Percentiles rank a stretch among this genome's conserved stretches.
phyloP scores from a whole-genome alignment of 2,888 invertebrate species.

The Galerucella calmariensis region DNA sequence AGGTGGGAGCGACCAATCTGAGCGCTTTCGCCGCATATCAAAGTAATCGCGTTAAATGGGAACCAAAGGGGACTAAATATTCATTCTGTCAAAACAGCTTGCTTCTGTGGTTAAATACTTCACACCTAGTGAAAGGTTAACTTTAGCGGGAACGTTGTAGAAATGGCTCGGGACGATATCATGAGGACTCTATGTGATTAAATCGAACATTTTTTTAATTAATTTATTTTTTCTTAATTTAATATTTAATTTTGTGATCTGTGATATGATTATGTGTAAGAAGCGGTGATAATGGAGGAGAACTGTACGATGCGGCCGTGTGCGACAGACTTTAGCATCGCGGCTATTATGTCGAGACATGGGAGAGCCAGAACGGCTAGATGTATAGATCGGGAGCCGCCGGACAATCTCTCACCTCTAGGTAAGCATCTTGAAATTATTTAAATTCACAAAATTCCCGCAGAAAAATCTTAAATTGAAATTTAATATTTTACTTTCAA shows the following conservation, averaged over 20 bases:
- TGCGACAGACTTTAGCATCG: slow-evolving; percentile 96
- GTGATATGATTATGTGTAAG: slow-evolving; percentile 49
- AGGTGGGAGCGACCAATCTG: slow-evolving; percentile 67
- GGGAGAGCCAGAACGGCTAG: slow-evolving; percentile 71
- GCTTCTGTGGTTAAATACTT: slow-evolving; percentile 57
- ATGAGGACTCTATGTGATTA: slow-evolving; percentile 15
- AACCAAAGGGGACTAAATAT: slow-evolving; percentile 64
- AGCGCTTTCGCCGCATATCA: slow-evolving; percentile 64
- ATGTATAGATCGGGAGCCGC: slow-evolving; percentile 64
- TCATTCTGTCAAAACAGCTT: slow-evolving; percentile 66
- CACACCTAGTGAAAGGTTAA: slow-evolving; percentile 40
- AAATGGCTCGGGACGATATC: slow-evolving; percentile 27
- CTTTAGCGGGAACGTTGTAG: slow-evolving; percentile 23
- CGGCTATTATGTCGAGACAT: slow-evolving; percentile 91
- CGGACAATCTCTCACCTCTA: slow-evolving; percentile 62
- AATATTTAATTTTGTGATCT: slow-evolving; percentile 49
- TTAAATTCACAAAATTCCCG: background rate
- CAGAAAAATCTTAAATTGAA: background rate
- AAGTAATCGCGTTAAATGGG: slow-evolving; percentile 64
- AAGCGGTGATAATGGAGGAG: slow-evolving; percentile 68
- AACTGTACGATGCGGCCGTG: slow-evolving; percentile 79
- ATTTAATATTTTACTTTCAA: too few relatives aligned
- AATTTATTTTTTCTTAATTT: slow-evolving; percentile 30
- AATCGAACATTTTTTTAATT: slow-evolving; percentile 5
- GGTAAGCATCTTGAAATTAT: slow-evolving; percentile 55